A percentile compares a stretch with the other conserved stretches of the same genome.
Conservation (phyloP, 2,888 invertebrate species). For the Lithodes maja region DNA sequence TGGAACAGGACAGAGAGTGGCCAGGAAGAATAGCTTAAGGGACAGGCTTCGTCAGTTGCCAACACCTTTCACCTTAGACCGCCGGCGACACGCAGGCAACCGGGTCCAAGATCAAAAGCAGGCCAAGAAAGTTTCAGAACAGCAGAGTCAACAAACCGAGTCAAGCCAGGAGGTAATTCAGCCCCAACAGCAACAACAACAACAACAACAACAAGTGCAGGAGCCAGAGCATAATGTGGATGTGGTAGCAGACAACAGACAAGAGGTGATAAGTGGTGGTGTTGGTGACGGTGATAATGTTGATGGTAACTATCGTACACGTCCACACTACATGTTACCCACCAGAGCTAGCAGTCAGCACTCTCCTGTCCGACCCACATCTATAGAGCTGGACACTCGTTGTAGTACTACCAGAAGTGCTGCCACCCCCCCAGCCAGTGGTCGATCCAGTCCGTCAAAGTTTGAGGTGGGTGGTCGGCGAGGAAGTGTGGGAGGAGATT, state of each 20-base stretch:
- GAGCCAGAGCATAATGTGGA: background rate
- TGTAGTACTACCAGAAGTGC: constrained; percentile 37
- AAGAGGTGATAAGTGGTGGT: background rate
- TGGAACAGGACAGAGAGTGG: constrained; percentile 26
- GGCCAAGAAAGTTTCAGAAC: constrained; percentile 27
- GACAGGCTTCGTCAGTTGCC: constrained; percentile 65
- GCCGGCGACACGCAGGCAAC: constrained; percentile 36
- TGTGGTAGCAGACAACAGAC: background rate
- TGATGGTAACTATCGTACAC: background rate
- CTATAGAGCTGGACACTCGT: constrained; percentile 52
- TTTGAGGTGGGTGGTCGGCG: constrained; percentile 48
- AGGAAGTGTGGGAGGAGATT: constrained; percentile 57
- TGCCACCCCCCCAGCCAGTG: constrained; percentile 55
- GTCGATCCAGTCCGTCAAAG: constrained; percentile 59
- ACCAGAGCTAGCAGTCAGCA: constrained; percentile 49
- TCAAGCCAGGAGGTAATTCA: background rate
- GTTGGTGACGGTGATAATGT: background rate
- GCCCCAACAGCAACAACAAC: constrained; percentile 9
- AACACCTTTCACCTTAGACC: constrained; percentile 64
- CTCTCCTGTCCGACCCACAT: constrained; percentile 43
- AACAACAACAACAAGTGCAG: constrained; percentile 17
- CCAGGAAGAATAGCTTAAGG: constrained; percentile 66
- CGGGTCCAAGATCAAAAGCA: constrained; percentile 29
- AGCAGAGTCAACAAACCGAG: constrained; percentile 10
- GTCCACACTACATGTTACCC: constrained; percentile 63